Evolutionary conservation across 2,113 vertebrate species (phyloP), one percentile per base, ranked within the genome.

Genomic region (Passer domesticus): DNA sequence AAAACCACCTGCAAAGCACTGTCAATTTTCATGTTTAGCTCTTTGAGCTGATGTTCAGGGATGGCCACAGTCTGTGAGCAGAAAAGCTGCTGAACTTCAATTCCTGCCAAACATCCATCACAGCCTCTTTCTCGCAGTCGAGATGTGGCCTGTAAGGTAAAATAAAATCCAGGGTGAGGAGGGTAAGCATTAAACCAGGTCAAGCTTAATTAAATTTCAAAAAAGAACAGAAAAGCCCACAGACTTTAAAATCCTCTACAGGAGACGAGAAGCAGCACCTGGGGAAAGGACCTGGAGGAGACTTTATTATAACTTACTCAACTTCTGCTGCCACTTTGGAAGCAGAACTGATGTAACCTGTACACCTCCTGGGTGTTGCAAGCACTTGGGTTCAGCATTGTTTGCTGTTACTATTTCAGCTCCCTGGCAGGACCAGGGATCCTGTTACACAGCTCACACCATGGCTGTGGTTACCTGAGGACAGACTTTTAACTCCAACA

Each of bases 41-140:
- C 99, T 97, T 99, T 99, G 76, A 99, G 98, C 97, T 99, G 99
- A 96, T 99, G 99, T 92, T 99, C 99, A 33, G 99, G 99, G 94
- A 99, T 99, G 73, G 98, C 98, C 86, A 99, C 98, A 94, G 97
- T 99, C 94, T 99, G 99, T 37, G 99, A 99, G 97, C 99, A 99
- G 97, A 99, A 99, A 91, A 99, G 99, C 73, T 99, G 99, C 89
- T 99, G 99, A 87, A 99, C 99, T 98, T 99, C 99, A 94, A 99
- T 98, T 83, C 99, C 99, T 73, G 99, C 98, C 97, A 99, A 97
- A 95, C 98, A 98, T 88, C 99, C 98, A 55, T 99, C 99, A 53
- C 98, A 98, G 58, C 98, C 99, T 93, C 99, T 97, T 94, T 99
- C 99, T 94, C 99, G 98, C 67, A 99, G 98, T 91, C 98, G 98